phyloP scores from a whole-genome alignment of 2,797 vertebrate species.

The Myotis planiceps region DNA sequence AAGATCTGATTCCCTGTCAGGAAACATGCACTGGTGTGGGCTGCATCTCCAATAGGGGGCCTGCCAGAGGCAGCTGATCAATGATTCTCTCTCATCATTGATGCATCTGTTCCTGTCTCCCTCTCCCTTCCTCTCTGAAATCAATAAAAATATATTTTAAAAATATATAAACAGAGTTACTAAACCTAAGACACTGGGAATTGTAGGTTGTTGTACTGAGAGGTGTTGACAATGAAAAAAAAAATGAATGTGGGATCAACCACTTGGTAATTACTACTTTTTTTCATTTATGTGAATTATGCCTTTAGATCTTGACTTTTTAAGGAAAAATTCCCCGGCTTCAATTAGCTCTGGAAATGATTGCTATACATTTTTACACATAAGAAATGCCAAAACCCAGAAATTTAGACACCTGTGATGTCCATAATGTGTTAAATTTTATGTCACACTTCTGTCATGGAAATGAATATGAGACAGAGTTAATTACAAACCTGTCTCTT shows the following conservation, averaged over 20 bases:
- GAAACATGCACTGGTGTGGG: too few relatives aligned
- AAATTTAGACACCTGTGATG: background rate
- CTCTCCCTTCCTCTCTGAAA: background rate
- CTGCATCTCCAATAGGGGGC: too few relatives aligned
- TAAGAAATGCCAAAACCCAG: background rate
- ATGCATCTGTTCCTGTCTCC: too few relatives aligned
- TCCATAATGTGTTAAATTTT: background rate
- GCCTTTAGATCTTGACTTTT: background rate
- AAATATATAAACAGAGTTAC: constrained; percentile 11
- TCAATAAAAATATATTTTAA: background rate
- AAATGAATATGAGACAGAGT: background rate
- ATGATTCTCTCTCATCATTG: too few relatives aligned
- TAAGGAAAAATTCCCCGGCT: background rate
- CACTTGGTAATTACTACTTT: background rate
- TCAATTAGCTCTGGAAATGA: background rate
- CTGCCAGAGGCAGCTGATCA: too few relatives aligned
- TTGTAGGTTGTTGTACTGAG: background rate
- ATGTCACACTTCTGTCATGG: background rate
- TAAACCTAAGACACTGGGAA: background rate
- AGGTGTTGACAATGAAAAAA: background rate
- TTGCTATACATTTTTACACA: background rate
- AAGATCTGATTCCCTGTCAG: too few relatives aligned
- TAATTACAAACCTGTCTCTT: background rate
- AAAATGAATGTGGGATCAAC: background rate
- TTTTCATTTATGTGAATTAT: background rate